phyloP scores from a whole-genome alignment of 2,113 vertebrate genomes.

The Rhinopomastus cyanomelas region DNA sequence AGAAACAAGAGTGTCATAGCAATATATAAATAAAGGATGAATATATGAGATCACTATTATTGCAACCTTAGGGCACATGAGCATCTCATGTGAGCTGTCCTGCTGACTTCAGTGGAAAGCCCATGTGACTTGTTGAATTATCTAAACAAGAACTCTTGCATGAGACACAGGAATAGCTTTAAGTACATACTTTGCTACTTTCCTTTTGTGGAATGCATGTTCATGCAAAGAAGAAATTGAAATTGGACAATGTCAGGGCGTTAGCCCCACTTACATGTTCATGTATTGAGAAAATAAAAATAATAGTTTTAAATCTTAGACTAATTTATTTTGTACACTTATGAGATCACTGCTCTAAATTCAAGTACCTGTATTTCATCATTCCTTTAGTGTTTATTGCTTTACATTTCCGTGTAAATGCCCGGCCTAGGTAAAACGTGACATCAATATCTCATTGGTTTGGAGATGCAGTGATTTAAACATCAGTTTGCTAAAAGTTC shows the following conservation, averaged over 20 bases:
- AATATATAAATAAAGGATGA: neutral
- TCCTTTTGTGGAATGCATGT: neutral
- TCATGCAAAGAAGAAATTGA: neutral
- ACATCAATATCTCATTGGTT: neutral
- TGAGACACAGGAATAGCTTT: neutral
- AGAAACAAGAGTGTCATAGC: neutral
- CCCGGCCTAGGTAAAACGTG: neutral
- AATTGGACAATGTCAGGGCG: neutral
- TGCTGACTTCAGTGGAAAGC: constrained; percentile 40
- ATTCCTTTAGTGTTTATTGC: neutral
- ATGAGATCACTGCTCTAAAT: neutral
- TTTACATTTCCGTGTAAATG: neutral
- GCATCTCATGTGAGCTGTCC: neutral
- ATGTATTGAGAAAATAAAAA: neutral
- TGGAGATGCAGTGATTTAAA: neutral
- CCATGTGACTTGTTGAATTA: neutral
- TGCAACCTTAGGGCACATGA: neutral
- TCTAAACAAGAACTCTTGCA: constrained; percentile 4
- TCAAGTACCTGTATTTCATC: neutral
- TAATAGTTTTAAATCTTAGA: neutral
- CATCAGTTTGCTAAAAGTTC: neutral
- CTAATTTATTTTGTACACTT: neutral
- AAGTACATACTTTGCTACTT: neutral
- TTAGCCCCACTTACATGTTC: neutral
- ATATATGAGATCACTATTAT: neutral